These are phyloP conservation scores for Platyrinchus mystaceus DNA, from an alignment of 2,797 vertebrate species.

Conservation along the genomic window DNA sequence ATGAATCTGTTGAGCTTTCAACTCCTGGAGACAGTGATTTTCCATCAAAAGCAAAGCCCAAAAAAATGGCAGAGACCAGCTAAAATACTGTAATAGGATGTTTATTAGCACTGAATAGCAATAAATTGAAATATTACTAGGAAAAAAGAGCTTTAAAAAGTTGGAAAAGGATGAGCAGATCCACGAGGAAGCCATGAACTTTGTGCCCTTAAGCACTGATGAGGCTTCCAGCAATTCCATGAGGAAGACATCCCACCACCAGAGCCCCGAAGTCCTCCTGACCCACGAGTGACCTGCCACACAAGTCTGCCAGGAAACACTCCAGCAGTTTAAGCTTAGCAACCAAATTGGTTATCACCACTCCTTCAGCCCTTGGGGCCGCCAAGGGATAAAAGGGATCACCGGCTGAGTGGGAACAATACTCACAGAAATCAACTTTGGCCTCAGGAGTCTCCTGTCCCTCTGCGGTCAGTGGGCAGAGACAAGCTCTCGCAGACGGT, in stretches of 20 bases:
- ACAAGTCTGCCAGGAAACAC: background rate
- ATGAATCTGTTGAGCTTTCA: background rate
- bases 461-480: constrained; percentile 1
- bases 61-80: background rate
- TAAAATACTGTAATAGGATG: background rate
- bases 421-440: constrained; percentile 14
- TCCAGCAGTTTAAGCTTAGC: background rate
- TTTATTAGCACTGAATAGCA: background rate
- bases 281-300: background rate
- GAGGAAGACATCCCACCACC: background rate
- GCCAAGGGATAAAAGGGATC: constrained; percentile 14
- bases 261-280: background rate
- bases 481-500: background rate
- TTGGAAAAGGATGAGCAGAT: background rate
- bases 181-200: background rate
- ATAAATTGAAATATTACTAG: background rate
- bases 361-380: background rate
- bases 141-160: background rate
- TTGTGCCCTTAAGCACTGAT: background rate
- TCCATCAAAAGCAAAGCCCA: background rate
- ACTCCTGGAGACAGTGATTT: background rate
- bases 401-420: background rate
- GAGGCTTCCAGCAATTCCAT: background rate
- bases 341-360: background rate
- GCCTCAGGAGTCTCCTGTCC: constrained; percentile 6